Base-by-base conservation (phyloP, 53 echinoderm and acorn worm species). In the Henricia sp. region DNA sequence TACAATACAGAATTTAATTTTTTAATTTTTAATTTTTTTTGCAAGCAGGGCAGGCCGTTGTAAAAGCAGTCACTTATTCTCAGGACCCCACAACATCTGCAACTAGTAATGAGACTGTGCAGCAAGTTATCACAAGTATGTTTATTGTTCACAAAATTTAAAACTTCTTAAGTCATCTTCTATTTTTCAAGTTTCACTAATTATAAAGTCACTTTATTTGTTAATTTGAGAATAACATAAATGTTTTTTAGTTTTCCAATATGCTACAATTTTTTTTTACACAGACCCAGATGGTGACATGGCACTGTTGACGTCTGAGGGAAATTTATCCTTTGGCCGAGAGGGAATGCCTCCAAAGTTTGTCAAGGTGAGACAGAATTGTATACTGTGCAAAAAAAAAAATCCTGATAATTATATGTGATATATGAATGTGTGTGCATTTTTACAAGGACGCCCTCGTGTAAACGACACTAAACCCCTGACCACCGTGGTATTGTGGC, bases 281-380 rank as follows among this genome's bases (percentile, higher is more conserved):
- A 51, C 51, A 85, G 85, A 73, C 44, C 17, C 38, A 33, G n/a
- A 85, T 35, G 63, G 74, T 23, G 65, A 72, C 42, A 73, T 72
- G 63, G 73, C 73, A 16, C 23, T 85, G 29, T 37, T 72, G 32
- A 85, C 85, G 16, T 29, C 34, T 13, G 62, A 33, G 1, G 52
- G 37, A 23, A 34, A 73, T 17, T 3, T 85, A 33, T 72, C 50
- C 51, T 85, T 85, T 85, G 85, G 85, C 50, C 63, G 74, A 64
- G 85, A 73, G 42, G 85, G 85, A 1, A 55, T 85, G 14, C 72
- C 50, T 14, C 44, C 73, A 64, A 72, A 85, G 46, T 16, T 71
- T 50, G 85, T 85, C 50, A 73, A 85, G 73, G 85, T 85, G 37
- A 85, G 40, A 10, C 29, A 14, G 9, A 24, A 21, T n/a, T n/a